Percentiles rank a stretch among this genome's conserved stretches.
Conservation (phyloP, 2,888 invertebrate genomes). For the Pogonocherus hispidulus region DNA sequence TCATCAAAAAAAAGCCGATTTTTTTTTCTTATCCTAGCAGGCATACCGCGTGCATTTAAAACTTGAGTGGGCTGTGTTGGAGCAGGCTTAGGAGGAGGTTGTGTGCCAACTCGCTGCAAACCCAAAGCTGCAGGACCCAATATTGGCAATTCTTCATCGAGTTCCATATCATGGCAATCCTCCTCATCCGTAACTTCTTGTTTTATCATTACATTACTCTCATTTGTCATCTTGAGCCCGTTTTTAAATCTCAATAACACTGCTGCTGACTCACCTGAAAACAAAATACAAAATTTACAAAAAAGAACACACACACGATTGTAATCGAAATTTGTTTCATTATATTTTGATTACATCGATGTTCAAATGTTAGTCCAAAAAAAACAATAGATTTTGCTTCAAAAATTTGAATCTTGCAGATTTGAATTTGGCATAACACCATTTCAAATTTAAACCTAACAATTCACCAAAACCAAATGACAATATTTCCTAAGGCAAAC, state of each 20-base stretch:
- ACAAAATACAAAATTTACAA: conserved; percentile 41
- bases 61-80: conserved; percentile 82
- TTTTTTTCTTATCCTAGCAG: conserved; percentile 90
- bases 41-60: conserved; percentile 90
- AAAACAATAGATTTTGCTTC: conserved; percentile 20
- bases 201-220: conserved; percentile 66
- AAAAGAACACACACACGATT: neutral
- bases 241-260: conserved; percentile 73
- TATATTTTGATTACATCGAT: neutral
- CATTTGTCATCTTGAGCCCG: conserved; percentile 68
- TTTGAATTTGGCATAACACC: conserved; percentile 67
- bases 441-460: conserved; percentile 67
- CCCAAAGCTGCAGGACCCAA: conserved; percentile 86
- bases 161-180: conserved; percentile 71
- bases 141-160: conserved; percentile 77
- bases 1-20: conserved; percentile 90
- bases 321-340: neutral
- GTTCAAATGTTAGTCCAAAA: neutral
- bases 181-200: conserved; percentile 71
- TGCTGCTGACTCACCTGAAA: conserved; percentile 72
- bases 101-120: conserved; percentile 85
- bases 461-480: conserved; percentile 51
- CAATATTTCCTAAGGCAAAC: conserved; percentile 17
- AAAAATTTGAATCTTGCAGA: conserved; percentile 51
- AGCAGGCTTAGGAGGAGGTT: conserved; percentile 79